These are phyloP conservation scores for Lasioglossum vierecki DNA, from an alignment of 2,888 invertebrate genomes.

Conservation along the genomic window DNA sequence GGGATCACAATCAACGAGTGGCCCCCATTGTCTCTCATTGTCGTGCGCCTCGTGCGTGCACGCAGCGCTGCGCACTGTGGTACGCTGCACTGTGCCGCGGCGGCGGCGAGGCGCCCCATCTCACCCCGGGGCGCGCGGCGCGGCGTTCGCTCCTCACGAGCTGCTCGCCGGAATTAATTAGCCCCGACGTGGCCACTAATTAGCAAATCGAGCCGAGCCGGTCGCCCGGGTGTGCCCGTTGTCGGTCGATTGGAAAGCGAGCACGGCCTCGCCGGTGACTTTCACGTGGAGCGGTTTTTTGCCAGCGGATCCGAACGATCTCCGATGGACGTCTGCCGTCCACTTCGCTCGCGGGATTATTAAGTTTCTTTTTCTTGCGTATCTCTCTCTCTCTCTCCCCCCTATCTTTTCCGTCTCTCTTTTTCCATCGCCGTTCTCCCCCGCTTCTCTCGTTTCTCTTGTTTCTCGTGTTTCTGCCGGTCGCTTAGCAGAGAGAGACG, in stretches of 20 bases:
- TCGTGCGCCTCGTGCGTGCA: slow-evolving; percentile 50
- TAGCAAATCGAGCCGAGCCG: slow-evolving; percentile 74
- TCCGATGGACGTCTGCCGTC: neutral
- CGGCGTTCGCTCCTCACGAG: slow-evolving; percentile 5
- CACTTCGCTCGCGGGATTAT: slow-evolving; percentile 19
- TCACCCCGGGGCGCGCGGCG: neutral
- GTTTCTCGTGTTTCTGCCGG: neutral
- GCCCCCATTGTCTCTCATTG: slow-evolving; percentile 77
- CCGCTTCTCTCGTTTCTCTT: neutral
- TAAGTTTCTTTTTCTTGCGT: slow-evolving; percentile 7
- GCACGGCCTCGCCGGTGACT: slow-evolving; percentile 25
- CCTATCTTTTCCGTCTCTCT: neutral
- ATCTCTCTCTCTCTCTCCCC: neutral
- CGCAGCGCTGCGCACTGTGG: neutral
- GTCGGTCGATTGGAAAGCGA: slow-evolving; percentile 45
- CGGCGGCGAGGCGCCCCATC: neutral
- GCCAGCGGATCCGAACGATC: neutral
- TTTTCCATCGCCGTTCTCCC: neutral
- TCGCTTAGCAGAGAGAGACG: neutral
- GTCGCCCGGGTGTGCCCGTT: slow-evolving; percentile 28
- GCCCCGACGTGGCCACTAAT: slow-evolving; percentile 73
- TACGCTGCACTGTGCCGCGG: neutral
- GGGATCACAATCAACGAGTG: slow-evolving; percentile 77
- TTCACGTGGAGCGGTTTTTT: slow-evolving; percentile 35
- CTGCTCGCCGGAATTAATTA: slow-evolving; percentile 72